These are phyloP conservation scores for Montifringilla adamsi DNA, from an alignment of 2,113 vertebrate species.

Conservation along the genomic window DNA sequence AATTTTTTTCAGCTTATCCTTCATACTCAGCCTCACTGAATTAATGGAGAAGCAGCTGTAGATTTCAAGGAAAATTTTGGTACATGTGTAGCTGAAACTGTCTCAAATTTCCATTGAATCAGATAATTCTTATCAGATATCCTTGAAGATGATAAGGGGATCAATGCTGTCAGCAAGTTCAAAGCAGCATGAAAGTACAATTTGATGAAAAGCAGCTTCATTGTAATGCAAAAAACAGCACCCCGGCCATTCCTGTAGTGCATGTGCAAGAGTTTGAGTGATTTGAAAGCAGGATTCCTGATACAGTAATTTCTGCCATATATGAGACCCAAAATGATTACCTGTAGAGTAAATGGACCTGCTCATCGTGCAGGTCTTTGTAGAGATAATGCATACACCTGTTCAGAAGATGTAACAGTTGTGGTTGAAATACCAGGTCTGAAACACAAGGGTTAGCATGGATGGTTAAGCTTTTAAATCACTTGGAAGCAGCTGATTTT, in stretches of 20 bases:
- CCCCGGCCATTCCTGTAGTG: not conserved
- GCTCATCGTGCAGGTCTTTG: conserved; percentile 58
- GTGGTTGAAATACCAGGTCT: conserved; percentile 47
- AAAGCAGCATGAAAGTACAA: conserved; percentile 3
- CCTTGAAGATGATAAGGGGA: conserved; percentile 33
- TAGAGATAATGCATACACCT: conserved; percentile 48
- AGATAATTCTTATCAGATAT: conserved; percentile 57
- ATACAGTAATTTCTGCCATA: conserved; percentile 36
- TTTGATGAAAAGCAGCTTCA: not conserved
- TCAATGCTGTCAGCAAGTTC: conserved; percentile 18
- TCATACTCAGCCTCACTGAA: not conserved
- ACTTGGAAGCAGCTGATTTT: conserved; percentile 69
- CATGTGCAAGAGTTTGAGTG: not conserved
- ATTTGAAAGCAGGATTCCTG: conserved; percentile 59
- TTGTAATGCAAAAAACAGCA: conserved; percentile 30
- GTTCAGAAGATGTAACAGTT: conserved; percentile 47
- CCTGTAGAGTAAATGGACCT: conserved; percentile 46
- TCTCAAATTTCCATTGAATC: conserved; percentile 48
- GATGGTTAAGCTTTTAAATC: conserved; percentile 70
- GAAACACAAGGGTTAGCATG: conserved; percentile 34
- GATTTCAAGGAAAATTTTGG: conserved; percentile 28
- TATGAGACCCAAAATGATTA: conserved; percentile 1
- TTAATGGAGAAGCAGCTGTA: not conserved
- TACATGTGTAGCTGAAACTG: conserved; percentile 9
- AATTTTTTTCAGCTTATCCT: not conserved